These are phyloP conservation scores for Pachyuromys duprasi DNA, from an alignment of 2,797 vertebrate species.

Conservation along the genomic window DNA sequence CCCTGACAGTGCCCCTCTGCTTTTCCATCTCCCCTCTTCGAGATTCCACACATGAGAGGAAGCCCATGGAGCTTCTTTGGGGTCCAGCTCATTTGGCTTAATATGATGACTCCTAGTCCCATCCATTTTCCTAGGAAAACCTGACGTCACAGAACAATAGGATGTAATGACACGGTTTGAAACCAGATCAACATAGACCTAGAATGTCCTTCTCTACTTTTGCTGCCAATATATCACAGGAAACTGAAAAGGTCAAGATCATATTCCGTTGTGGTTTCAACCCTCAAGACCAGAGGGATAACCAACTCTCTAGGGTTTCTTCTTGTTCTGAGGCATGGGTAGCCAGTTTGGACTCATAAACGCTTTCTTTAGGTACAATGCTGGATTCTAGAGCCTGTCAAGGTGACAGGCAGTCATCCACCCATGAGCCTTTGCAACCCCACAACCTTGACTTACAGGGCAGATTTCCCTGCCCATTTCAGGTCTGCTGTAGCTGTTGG, in stretches of 20 bases:
- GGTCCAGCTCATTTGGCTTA: not conserved
- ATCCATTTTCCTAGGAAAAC: not conserved
- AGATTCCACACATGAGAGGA: not conserved
- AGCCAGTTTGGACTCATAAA: conserved; percentile 20
- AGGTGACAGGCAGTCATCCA: not conserved
- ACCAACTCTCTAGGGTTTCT: not conserved
- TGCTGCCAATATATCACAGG: not conserved
- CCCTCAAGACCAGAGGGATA: not conserved
- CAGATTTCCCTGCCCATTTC: not conserved
- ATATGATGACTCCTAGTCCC: not conserved
- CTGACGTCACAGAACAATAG: not conserved
- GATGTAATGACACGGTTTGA: conserved; percentile 22
- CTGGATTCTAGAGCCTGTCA: not conserved
- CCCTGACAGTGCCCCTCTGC: not conserved
- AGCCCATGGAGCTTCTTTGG: not conserved
- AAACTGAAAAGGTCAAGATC: not conserved
- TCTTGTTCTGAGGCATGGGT: not conserved
- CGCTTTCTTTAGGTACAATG: conserved; percentile 38
- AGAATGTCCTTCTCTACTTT: not conserved
- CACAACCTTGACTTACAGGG: not conserved
- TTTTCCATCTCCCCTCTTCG: not conserved
- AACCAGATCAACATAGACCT: not conserved
- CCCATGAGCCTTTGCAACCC: not conserved
- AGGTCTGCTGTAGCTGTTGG: not conserved
- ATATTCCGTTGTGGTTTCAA: not conserved